Percentiles rank a stretch among this genome's conserved stretches.
Evolutionary conservation across 2,797 vertebrate genomes (phyloP).

Genomic region (Chiloscyllium punctatum): DNA sequence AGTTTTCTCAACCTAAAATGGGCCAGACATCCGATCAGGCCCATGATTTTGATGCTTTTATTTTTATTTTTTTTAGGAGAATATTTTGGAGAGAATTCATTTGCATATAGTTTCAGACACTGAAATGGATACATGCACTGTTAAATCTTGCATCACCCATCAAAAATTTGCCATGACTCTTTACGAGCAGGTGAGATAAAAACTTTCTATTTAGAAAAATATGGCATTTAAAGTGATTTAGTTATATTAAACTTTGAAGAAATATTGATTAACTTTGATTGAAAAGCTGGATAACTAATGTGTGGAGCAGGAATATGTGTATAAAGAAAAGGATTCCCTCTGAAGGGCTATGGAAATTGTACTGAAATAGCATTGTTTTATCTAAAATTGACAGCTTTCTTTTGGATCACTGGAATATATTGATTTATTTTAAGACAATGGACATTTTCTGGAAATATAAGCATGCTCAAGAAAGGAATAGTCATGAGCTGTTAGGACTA

Average conservation of each 20-base stretch:
- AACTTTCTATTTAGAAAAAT: not conserved
- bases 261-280: not conserved
- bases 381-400: not conserved
- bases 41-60: not conserved
- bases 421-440: too few relatives aligned
- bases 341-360: not conserved
- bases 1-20: not conserved
- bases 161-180: slow-evolving; percentile 96
- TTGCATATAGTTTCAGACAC: slow-evolving; percentile 83
- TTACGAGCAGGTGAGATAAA: slow-evolving; percentile 82
- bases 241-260: not conserved
- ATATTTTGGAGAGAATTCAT: slow-evolving; percentile 89
- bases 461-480: too few relatives aligned
- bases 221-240: not conserved
- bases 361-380: not conserved
- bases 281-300: not conserved
- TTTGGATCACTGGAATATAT: too few relatives aligned
- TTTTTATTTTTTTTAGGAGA: slow-evolving; percentile 66
- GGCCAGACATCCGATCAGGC: not conserved
- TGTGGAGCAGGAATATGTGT: not conserved
- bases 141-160: slow-evolving; percentile 90
- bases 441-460: too few relatives aligned
- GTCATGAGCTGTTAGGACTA: too few relatives aligned
- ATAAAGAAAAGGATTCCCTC: not conserved
- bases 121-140: slow-evolving; percentile 85